Evolutionary conservation across 2,888 invertebrate genomes (phyloP), one percentile per base, ranked within the genome.

Genomic region (Scaptomyza caliginosa): DNA sequence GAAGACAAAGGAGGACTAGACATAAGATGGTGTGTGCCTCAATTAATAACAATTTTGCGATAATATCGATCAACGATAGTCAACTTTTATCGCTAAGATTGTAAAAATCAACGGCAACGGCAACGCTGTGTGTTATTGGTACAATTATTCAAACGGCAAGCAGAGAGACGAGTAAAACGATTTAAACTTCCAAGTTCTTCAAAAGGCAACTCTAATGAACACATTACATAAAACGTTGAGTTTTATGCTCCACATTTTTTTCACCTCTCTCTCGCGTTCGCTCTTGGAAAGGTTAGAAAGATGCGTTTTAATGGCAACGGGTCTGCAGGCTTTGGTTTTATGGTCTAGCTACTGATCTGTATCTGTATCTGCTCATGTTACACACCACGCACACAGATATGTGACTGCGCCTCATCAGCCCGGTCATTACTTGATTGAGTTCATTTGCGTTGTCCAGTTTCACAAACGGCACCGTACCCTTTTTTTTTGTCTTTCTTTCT

Each of bases 351-450:
- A 85, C 81, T 81, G 81, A 81, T 81, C 83, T 85, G 83, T 85
- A 81, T 81, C 80, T 80, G 51, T 63, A 76, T 79, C n/a, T 81
- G 74, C 86, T 81, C 86, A 79, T 64, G 67, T 81, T 82, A 84
- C 80, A 34, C 34, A 45, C 45, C 60, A 56, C 48, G 13, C 2
- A 58, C 26, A 78, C n/a, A 80, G 77, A 78, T 82, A 82, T 76
- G 74, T 67, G 71, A 67, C 59, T 58, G 71, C 52, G 67, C 60
- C 83, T 74, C 83, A 81, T 81, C 81, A 81, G 69, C 50, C 73
- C 32, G 83, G 86, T 85, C 86, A 81, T 81, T 85, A 81, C 79
- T 79, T 82, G 81, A 81, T 85, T 66, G 82, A 85, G 86, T 85
- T 81, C 86, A 81, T 82, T 81, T 72, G 72, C 79, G 68, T 70